These are phyloP conservation scores for Iselma pallidipennis DNA, from an alignment of 2,888 invertebrate genomes.

Conservation along the genomic window DNA sequence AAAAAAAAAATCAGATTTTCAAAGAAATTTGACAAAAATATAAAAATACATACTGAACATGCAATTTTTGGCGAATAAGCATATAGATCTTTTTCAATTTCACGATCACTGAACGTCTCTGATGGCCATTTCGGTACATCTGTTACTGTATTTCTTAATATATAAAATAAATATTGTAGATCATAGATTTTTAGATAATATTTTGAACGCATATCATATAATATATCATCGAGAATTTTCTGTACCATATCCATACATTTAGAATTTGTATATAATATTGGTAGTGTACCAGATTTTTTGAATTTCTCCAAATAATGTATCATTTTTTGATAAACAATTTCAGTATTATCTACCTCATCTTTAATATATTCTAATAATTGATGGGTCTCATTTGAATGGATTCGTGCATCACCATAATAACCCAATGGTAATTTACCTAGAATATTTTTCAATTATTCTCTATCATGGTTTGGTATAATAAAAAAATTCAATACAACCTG, in stretches of 20 bases:
- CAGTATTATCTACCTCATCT: slow-evolving; percentile 45
- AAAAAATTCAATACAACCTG: slow-evolving; percentile 32
- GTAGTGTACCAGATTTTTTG: slow-evolving; percentile 14
- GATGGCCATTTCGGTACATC: slow-evolving; percentile 32
- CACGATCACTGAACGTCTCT: slow-evolving; percentile 41
- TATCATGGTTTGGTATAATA: background rate
- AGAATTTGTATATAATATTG: slow-evolving; percentile 37
- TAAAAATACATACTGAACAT: slow-evolving; percentile 48
- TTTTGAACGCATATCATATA: slow-evolving; percentile 28
- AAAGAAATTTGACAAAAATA: background rate
- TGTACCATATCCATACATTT: slow-evolving; percentile 37
- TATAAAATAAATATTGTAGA: slow-evolving; percentile 48
- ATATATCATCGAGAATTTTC: slow-evolving; percentile 49
- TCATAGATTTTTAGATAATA: slow-evolving; percentile 44
- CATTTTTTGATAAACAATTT: slow-evolving; percentile 49
- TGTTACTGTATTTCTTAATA: slow-evolving; percentile 42
- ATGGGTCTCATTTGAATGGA: slow-evolving; percentile 56
- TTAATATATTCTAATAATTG: slow-evolving; percentile 55
- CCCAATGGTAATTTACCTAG: slow-evolving; percentile 54
- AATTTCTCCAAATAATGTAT: slow-evolving; percentile 7
- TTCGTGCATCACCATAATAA: slow-evolving; percentile 53
- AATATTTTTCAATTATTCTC: slow-evolving; percentile 13
- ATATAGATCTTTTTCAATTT: slow-evolving; percentile 53
- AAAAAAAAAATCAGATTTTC: background rate
- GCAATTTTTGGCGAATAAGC: slow-evolving; percentile 45